Base-by-base conservation (phyloP, 2,888 invertebrate species). In the Abscondita cerata region DNA sequence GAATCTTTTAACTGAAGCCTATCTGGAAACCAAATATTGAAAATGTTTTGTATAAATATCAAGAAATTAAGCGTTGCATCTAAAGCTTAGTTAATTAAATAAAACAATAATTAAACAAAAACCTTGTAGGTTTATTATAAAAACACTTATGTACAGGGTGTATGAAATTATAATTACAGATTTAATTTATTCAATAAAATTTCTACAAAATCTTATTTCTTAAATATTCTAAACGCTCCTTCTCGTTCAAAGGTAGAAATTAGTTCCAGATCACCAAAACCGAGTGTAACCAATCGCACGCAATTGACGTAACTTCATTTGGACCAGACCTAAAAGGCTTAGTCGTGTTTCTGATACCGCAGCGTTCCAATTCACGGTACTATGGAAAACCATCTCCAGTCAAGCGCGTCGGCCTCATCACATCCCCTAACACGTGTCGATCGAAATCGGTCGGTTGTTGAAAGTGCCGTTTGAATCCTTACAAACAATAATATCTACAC, bases 261-360 rank as follows among this genome's bases (percentile, higher is more conserved):
- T 71, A 68, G 19, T 70, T 68, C 76, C 77, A 77, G 15, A 68
- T 62, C 11, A 75, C 89, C 80, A 86, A 70, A 59, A 82, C 77
- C 8, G 86, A 72, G 80, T 80, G 73, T 85, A 89, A 33, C 89
- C 89, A 57, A 92, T 75, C 52, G 82, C 75, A 68, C 80, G 74
- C 13, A 93, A 80, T 71, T 91, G 91, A 59, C 85, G 82, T 11
- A 88, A 64, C 80, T 91, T 91, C 73, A 85, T 80, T n/a, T 78
- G 71, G 62, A 85, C 81, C 15, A 82, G 80, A 9, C 92, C 92
- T 38, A n/a, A 86, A 83, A 6, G 84, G 82, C 19, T 72, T 75
- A 31, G 81, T 73, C 13, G 82, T 82, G 19, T 83, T 81, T 52
- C 84, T 76, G 19, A 88, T 82, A 13, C 84, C n/a, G n/a, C 82